Evolutionary conservation across 2,113 vertebrate species (phyloP), one percentile per base, ranked within the genome.

Genomic region (Paradoxurus hermaphroditus): DNA sequence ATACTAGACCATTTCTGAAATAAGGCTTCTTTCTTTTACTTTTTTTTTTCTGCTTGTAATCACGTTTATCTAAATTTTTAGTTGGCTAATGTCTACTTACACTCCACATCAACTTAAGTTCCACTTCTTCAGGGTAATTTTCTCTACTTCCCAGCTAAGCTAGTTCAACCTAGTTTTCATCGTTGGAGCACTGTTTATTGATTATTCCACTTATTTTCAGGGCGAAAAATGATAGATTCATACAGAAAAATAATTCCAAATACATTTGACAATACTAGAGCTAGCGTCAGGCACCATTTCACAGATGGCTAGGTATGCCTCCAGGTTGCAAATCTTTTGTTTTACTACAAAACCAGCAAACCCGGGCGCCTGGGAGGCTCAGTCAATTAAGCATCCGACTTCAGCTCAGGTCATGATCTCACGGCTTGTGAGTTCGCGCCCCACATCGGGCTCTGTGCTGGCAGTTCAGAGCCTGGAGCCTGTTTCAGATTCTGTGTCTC

Each of bases 301-400:
- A 85, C 39, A 75, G 53, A 81, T 18, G n/a, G 63, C 23, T 34
- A 19, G 5, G 7, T 46, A 72, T 41, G 70, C 34, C 44, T 79
- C 41, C 53, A 16, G 49, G 2, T 12, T 86, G 25, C 18, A 81
- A 68, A 81, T 81, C 29, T 73, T 96, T 81, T n/a, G 46, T 18
- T 82, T 97, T 63, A 70, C 44, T 86, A 75, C 12, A 63, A 95
- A 95, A 77, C 23, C 18, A 92, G 59, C 16, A 70, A 81, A 96
- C 2, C n/a, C n/a, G n/a, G n/a, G n/a, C n/a, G n/a, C n/a, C n/a
- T n/a, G n/a, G n/a, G n/a, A n/a, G n/a, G n/a, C n/a, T n/a, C n/a
- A n/a, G n/a, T n/a, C n/a, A n/a, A n/a, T n/a, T n/a, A n/a, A n/a
- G n/a, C n/a, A n/a, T n/a, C n/a, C n/a, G n/a, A n/a, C n/a, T n/a